A percentile compares a stretch with the other conserved stretches of the same genome.
Conservation (phyloP, 2,113 vertebrate genomes). For the Gambusia affinis region DNA sequence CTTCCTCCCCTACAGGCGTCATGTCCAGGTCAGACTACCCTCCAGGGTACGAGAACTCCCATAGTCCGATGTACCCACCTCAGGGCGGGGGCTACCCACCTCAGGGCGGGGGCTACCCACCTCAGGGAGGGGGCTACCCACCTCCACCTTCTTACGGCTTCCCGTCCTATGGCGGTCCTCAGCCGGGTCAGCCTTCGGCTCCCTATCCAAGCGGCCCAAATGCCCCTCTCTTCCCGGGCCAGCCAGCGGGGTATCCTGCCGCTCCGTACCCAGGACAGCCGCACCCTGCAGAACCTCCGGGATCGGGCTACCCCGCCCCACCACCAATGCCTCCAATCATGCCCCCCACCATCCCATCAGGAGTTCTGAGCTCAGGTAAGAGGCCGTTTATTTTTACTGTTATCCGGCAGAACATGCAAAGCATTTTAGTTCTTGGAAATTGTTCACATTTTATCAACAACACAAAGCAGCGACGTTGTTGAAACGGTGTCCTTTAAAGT, state of each 20-base stretch:
- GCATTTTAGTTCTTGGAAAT: too few species aligned
- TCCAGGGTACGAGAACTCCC: slow-evolving; percentile 83
- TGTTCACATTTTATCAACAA: too few species aligned
- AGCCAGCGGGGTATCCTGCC: slow-evolving; percentile 61
- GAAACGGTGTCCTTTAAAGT: too few species aligned
- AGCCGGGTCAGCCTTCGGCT: slow-evolving; percentile 65
- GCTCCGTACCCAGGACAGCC: slow-evolving; percentile 75
- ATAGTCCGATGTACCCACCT: slow-evolving; percentile 60
- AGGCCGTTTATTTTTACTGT: not conserved
- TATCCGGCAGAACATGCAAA: not conserved
- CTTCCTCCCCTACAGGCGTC: too few species aligned
- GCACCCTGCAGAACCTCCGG: slow-evolving; percentile 59
- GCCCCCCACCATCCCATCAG: slow-evolving; percentile 77
- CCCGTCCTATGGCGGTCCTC: slow-evolving; percentile 71
- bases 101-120: slow-evolving; percentile 57
- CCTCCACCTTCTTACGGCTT: slow-evolving; percentile 77
- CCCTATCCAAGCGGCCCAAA: slow-evolving; percentile 75
- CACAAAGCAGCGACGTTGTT: too few species aligned
- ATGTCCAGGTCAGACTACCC: slow-evolving; percentile 81
- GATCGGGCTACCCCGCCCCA: slow-evolving; percentile 56
- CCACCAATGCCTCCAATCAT: slow-evolving; percentile 76
- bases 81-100: too few species aligned
- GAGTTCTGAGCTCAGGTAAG: slow-evolving; percentile 83
- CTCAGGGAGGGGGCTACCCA: slow-evolving; percentile 72
- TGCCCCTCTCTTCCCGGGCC: slow-evolving; percentile 69